phyloP scores from a whole-genome alignment of 2,888 invertebrate species.

The Mongoloraphidia duomilia region DNA sequence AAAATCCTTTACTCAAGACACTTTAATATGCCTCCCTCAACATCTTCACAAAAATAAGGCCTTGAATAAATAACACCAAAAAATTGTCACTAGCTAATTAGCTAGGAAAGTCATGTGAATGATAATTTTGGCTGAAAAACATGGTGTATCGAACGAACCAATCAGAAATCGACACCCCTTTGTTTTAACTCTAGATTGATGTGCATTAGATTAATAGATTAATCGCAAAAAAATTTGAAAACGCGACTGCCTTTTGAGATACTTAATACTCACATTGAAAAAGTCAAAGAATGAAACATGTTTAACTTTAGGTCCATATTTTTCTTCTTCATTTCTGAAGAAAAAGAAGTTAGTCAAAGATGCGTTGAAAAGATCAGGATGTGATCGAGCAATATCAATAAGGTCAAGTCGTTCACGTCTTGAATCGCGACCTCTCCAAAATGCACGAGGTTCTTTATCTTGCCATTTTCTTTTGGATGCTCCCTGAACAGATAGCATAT shows the following conservation, averaged over 20 bases:
- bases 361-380: conserved; percentile 75
- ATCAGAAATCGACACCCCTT: too few relatives aligned
- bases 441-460: conserved; percentile 55
- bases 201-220: too few relatives aligned
- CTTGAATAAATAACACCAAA: too few relatives aligned
- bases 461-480: conserved; percentile 51
- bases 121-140: too few relatives aligned
- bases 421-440: conserved; percentile 91
- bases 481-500: conserved; percentile 82
- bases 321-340: conserved; percentile 66
- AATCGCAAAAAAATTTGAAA: background rate
- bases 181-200: too few relatives aligned
- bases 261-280: conserved; percentile 60
- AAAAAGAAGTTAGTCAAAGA: conserved; percentile 95
- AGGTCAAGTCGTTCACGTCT: conserved; percentile 70
- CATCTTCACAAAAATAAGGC: too few relatives aligned
- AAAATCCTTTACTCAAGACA: too few relatives aligned
- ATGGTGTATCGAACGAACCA: too few relatives aligned
- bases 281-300: conserved; percentile 86
- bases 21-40: too few relatives aligned
- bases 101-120: too few relatives aligned
- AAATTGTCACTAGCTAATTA: too few relatives aligned
- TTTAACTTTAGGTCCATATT: conserved; percentile 74
- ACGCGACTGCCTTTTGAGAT: background rate
- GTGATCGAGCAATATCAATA: conserved; percentile 56